Conservation (phyloP, 2,113 vertebrate species). For the Mustela nigripes region DNA sequence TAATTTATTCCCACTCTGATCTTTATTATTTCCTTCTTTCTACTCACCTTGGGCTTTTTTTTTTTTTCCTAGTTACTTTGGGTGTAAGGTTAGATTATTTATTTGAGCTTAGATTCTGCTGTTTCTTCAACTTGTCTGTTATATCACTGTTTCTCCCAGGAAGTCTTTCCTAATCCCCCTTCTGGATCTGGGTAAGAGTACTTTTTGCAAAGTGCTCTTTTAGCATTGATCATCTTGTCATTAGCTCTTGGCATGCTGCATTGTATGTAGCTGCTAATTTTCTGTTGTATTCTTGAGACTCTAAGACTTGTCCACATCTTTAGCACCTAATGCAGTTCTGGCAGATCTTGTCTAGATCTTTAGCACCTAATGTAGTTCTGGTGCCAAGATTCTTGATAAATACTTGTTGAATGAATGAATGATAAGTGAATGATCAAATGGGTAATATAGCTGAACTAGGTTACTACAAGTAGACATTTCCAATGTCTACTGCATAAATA, state of each 20-base stretch:
- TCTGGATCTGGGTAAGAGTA: neutral
- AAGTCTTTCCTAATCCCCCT: neutral
- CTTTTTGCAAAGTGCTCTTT: neutral
- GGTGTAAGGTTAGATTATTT: neutral
- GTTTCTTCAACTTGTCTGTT: neutral
- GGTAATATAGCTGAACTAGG: neutral
- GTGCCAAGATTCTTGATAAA: neutral
- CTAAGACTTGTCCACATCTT: neutral
- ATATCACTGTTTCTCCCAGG: neutral
- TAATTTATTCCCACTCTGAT: neutral
- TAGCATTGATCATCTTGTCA: neutral
- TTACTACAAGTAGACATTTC: slow-evolving; percentile 4
- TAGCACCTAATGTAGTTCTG: neutral
- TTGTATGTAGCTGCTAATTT: neutral
- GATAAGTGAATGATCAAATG: neutral
- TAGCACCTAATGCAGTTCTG: neutral
- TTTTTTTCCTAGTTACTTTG: neutral
- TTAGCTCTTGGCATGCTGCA: neutral
- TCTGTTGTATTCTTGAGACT: neutral
- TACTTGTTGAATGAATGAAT: neutral
- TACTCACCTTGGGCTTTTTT: neutral
- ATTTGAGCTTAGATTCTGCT: neutral
- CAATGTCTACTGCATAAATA: neutral
- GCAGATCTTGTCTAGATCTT: neutral
- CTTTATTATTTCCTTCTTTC: neutral